A percentile compares a stretch with the other conserved stretches of the same genome.
Conservation (phyloP, 2,113 vertebrate genomes). For the Hippopotamus amphibius region DNA sequence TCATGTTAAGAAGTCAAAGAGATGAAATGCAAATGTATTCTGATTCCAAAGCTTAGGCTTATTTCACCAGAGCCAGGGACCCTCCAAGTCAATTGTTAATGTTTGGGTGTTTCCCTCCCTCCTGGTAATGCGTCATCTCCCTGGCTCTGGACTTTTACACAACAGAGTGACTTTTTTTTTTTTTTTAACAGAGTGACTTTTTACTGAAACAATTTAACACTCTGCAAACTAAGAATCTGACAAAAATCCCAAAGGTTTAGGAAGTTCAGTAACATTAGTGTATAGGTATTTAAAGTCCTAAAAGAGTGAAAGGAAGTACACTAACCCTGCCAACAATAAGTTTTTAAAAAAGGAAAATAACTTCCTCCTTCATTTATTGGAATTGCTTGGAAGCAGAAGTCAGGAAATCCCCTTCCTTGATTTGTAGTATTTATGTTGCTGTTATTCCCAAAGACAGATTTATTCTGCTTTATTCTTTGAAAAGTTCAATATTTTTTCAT, state of each 20-base stretch:
- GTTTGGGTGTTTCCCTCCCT: not conserved
- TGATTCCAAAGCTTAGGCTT: constrained; percentile 12
- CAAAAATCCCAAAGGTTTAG: constrained; percentile 41
- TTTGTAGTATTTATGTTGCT: constrained; percentile 66
- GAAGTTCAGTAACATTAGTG: not conserved
- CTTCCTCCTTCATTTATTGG: constrained; percentile 75
- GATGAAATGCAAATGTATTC: constrained; percentile 28
- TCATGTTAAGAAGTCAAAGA: constrained; percentile 19
- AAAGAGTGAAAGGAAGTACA: constrained; percentile 56
- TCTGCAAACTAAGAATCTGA: constrained; percentile 46
- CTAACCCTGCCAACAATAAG: constrained; percentile 55
- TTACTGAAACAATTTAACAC: constrained; percentile 46
- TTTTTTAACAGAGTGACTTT: constrained; percentile 30
- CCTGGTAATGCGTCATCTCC: not conserved
- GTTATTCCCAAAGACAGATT: constrained; percentile 70
- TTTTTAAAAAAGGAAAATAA: constrained; percentile 69
- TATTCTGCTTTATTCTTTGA: constrained; percentile 45
- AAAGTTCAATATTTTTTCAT: constrained; percentile 10
- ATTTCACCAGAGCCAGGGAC: not conserved
- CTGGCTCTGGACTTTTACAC: constrained; percentile 13
- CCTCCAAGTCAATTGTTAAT: not conserved
- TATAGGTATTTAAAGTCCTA: constrained; percentile 51
- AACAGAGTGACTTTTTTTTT: constrained; percentile 44
- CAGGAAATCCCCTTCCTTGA: constrained; percentile 79
- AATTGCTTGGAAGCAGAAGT: constrained; percentile 69